A percentile compares a stretch with the other conserved stretches of the same genome.
These are phyloP conservation scores for Pungitius pungitius DNA, from an alignment of 2,113 vertebrate species.

Conservation along the genomic window DNA sequence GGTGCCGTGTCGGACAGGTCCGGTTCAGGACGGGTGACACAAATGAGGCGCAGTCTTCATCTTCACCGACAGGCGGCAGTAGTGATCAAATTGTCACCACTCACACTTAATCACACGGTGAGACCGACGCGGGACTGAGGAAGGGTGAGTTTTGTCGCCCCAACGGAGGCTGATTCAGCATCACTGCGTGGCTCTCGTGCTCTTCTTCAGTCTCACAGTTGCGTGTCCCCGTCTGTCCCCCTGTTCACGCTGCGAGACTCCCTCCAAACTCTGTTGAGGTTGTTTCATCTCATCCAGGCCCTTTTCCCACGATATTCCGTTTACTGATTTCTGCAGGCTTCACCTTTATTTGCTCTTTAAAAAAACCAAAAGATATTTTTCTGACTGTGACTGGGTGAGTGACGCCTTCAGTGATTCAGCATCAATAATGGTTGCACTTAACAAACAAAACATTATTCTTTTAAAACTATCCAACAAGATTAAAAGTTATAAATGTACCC, in stretches of 20 bases:
- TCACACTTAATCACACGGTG: constrained; percentile 27
- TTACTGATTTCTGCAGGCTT: constrained; percentile 4
- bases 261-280: constrained; percentile 18
- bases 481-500: not conserved
- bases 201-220: constrained; percentile 49
- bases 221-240: constrained; percentile 45
- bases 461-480: not conserved
- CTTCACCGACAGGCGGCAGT: constrained; percentile 73
- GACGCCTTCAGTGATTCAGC: not conserved
- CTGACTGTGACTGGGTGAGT: not conserved
- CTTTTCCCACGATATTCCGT: constrained; percentile 29
- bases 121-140: constrained; percentile 38
- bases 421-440: constrained; percentile 1
- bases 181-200: constrained; percentile 52
- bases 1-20: constrained; percentile 26
- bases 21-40: constrained; percentile 36
- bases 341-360: constrained; percentile 23
- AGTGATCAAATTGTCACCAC: constrained; percentile 60
- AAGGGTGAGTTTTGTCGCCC: constrained; percentile 61
- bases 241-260: constrained; percentile 17
- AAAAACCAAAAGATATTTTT: constrained; percentile 5
- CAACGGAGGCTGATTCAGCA: constrained; percentile 67
- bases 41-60: constrained; percentile 59
- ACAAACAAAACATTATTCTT: too few species aligned
- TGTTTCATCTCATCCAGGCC: not conserved